Conservation (phyloP, 2,797 vertebrate genomes). For the Gallinago stenura region DNA sequence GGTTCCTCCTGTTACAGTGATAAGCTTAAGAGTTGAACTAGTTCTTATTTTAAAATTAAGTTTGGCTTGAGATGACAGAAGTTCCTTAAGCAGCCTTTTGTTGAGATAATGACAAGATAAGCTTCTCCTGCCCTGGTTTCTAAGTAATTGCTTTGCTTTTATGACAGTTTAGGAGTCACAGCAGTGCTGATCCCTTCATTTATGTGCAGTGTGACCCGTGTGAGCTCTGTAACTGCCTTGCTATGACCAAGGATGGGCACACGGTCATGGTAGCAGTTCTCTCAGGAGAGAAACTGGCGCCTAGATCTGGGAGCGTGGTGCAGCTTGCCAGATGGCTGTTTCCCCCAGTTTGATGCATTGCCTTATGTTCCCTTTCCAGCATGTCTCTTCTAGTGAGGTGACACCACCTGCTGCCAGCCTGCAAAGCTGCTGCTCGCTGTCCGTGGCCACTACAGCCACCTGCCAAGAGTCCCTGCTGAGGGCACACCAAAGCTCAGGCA, state of each 20-base stretch:
- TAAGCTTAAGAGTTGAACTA: neutral
- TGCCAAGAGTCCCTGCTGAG: rapidly evolving
- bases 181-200: neutral
- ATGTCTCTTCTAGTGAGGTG: neutral
- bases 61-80: neutral
- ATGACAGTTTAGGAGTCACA: neutral
- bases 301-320: neutral
- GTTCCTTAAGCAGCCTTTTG: neutral
- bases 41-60: neutral
- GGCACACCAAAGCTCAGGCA: rapidly evolving
- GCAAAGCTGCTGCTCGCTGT: neutral
- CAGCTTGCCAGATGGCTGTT: neutral
- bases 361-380: neutral
- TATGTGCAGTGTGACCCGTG: neutral
- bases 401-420: conserved; percentile 21
- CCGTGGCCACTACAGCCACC: neutral
- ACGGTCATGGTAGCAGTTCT: neutral
- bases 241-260: neutral
- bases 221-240: neutral
- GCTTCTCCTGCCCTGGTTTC: neutral
- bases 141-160: neutral
- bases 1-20: neutral
- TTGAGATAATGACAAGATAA: neutral
- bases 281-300: neutral
- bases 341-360: neutral